Evolutionary conservation across 2,888 invertebrate genomes (phyloP).

Genomic region (Drosophila mercatorum): DNA sequence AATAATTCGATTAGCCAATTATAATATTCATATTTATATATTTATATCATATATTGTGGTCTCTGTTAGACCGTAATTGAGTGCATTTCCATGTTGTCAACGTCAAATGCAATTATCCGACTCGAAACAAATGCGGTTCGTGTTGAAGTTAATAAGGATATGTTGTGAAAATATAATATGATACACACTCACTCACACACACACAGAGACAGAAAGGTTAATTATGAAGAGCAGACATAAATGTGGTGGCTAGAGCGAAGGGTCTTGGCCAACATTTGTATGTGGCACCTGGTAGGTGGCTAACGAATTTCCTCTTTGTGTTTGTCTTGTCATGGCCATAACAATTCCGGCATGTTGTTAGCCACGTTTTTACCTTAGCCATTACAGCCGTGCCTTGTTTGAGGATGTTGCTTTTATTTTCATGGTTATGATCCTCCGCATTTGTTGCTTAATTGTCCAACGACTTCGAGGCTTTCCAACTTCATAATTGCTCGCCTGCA

Average conservation of each 20-base stretch:
- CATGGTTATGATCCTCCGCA: conserved; percentile 44
- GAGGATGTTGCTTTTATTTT: conserved; percentile 43
- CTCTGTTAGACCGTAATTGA: conserved; percentile 32
- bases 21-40: neutral
- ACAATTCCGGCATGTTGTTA: conserved; percentile 37
- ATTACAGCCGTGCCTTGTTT: conserved; percentile 21
- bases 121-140: conserved; percentile 36
- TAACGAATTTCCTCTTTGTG: conserved; percentile 25
- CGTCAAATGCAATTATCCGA: conserved; percentile 53
- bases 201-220: conserved; percentile 55
- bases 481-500: conserved; percentile 41
- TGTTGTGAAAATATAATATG: conserved; percentile 7
- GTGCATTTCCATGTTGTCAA: conserved; percentile 65
- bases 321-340: conserved; percentile 45
- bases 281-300: conserved; percentile 20
- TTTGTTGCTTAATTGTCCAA: conserved; percentile 58
- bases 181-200: conserved; percentile 22
- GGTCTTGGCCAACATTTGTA: conserved; percentile 22
- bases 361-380: conserved; percentile 24
- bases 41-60: neutral
- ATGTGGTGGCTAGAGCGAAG: neutral
- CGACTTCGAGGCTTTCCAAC: conserved; percentile 11
- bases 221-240: conserved; percentile 57
- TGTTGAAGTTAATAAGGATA: conserved; percentile 30
- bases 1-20: conserved; percentile 1